Base-by-base conservation (phyloP, 2,113 vertebrate species). In the Poicephalus gulielmi region DNA sequence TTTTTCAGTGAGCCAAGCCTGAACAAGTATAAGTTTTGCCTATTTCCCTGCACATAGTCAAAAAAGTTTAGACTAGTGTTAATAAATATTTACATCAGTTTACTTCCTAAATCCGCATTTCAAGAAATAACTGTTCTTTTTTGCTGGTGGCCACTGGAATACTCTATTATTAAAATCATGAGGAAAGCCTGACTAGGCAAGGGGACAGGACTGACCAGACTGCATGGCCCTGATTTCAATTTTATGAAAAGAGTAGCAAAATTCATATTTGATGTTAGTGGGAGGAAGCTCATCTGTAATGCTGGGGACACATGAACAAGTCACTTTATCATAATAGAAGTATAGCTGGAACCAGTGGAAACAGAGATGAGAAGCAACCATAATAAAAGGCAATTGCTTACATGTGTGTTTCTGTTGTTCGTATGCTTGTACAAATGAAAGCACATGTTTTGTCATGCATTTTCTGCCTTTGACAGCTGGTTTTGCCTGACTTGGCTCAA, bases 371-470 rank as follows among this genome's bases (percentile, higher is more conserved):
- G 37, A 95, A 95, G 71, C 37, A 71, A 30, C 25, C 80, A 69
- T 35, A 77, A 88, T 75, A 37, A 76, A 95, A 88, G 49, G 22
- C 28, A 94, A 92, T 95, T 86, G 17, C 89, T 95, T 95, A 31
- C 91, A 84, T 50, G 24, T 92, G 57, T 94, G 39, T 94, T 97
- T 96, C 92, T 63, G 57, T 84, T 62, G 43, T 91, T 88, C 44
- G 19, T 88, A 67, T 9, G 35, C 27, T 90, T 90, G 74, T 33
- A 88, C 35, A 94, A 93, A 96, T 27, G 44, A 94, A 73, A 95
- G 60, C 78, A 93, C 37, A 57, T 47, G 46, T 55, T 90, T 78
- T 71, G 28, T 74, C 50, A 46, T 60, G 70, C 9, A 37, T 77
- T 88, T 95, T 79, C 39, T 80, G 69, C 16, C 35, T 94, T 78